Percentiles rank a stretch among this genome's conserved stretches.
Evolutionary conservation across 2,113 vertebrate species (phyloP).

Genomic region (Sus scrofa): DNA sequence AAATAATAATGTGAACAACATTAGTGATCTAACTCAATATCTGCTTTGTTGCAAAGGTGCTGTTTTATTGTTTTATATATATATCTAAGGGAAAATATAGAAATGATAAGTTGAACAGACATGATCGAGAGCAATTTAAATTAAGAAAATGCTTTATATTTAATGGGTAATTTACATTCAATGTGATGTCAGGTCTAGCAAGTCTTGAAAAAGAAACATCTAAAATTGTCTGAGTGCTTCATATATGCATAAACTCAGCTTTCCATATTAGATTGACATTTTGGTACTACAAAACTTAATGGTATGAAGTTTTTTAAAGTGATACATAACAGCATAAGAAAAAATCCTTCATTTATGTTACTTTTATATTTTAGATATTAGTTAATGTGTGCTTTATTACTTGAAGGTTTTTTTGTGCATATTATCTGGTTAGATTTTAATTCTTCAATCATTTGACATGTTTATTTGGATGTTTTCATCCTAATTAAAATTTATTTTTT

Average conservation of each 20-base stretch:
- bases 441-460: not conserved
- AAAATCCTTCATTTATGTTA: not conserved
- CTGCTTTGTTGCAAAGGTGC: constrained; percentile 68
- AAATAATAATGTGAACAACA: not conserved
- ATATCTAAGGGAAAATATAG: not conserved
- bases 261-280: not conserved
- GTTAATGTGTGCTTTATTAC: not conserved
- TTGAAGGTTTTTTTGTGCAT: not conserved
- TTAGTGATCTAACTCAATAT: not conserved
- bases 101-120: constrained; percentile 76
- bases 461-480: constrained; percentile 2
- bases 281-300: not conserved
- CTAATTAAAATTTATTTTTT: constrained; percentile 42
- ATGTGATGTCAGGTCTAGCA: constrained; percentile 76
- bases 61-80: constrained; percentile 78
- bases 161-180: constrained; percentile 80
- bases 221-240: constrained; percentile 66
- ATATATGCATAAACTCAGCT: not conserved
- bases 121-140: constrained; percentile 82
- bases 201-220: constrained; percentile 34
- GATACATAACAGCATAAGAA: not conserved
- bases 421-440: constrained; percentile 40
- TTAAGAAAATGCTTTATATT: constrained; percentile 79
- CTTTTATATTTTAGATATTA: not conserved
- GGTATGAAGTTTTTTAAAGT: constrained; percentile 2